phyloP scores from a whole-genome alignment of 1,140 invertebrate genomes.

The Leptinotarsa defecta region DNA sequence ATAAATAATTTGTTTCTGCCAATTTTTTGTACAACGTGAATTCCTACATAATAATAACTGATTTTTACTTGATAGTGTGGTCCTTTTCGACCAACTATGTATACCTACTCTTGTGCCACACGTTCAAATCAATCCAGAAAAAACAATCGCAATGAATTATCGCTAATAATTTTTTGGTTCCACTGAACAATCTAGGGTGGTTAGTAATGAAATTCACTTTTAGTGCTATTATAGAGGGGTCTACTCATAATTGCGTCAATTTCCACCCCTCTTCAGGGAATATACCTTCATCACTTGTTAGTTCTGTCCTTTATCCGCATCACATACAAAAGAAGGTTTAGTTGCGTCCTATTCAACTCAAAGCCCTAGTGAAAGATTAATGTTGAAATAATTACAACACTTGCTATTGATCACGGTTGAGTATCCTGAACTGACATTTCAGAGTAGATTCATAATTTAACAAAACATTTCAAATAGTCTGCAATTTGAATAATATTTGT shows the following conservation, averaged over 20 bases:
- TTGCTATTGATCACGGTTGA: neutral
- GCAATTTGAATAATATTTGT: no score
- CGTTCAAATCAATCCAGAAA: neutral
- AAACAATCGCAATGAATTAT: constrained; percentile 10
- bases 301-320: constrained; percentile 30
- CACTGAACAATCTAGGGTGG: constrained; percentile 6
- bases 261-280: constrained; percentile 33
- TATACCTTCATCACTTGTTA: constrained; percentile 37
- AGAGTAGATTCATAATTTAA: no score
- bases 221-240: constrained; percentile 34
- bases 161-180: neutral
- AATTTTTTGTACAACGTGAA: no score
- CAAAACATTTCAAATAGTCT: no score
- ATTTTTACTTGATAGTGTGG: no score
- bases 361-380: constrained; percentile 2
- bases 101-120: no score
- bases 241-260: constrained; percentile 37
- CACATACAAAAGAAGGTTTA: constrained; percentile 23
- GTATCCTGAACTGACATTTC: no score
- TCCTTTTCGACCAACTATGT: no score
- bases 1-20: no score
- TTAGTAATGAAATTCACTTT: constrained; percentile 38
- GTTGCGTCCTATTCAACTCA: constrained; percentile 5
- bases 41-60: no score
- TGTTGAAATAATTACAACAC: constrained; percentile 16